Evolutionary conservation across 2,797 vertebrate species (phyloP).

Genomic region (Dallia pectoralis): DNA sequence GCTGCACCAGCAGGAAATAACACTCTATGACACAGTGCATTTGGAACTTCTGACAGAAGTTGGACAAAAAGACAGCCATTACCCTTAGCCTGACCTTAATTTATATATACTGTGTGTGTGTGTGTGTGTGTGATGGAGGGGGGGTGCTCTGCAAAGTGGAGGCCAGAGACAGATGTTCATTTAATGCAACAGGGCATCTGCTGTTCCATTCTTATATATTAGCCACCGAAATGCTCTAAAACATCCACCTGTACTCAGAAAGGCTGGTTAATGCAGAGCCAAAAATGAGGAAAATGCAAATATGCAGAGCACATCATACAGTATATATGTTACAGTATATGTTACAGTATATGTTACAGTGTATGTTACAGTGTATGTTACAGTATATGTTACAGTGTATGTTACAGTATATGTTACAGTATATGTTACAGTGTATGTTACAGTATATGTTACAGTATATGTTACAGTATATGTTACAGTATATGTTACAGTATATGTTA

Average conservation of each 20-base stretch:
- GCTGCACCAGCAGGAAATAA: slow-evolving; percentile 44
- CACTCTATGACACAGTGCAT: slow-evolving; percentile 45
- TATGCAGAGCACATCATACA: neutral
- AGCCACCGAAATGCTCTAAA: slow-evolving; percentile 29
- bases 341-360: no score
- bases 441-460: no score
- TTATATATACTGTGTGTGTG: slow-evolving; percentile 37
- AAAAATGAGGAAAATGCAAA: slow-evolving; percentile 6
- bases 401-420: no score
- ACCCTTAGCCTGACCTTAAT: slow-evolving; percentile 39
- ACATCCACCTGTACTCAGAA: slow-evolving; percentile 10
- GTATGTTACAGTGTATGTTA: no score
- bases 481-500: no score
- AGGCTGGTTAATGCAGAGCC: slow-evolving; percentile 17
- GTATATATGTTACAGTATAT: no score
- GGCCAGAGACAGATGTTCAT: slow-evolving; percentile 44
- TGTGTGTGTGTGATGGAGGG: slow-evolving; percentile 7
- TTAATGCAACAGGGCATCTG: slow-evolving; percentile 38
- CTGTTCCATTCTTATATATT: slow-evolving; percentile 5
- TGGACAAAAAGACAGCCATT: slow-evolving; percentile 30
- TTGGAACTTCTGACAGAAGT: slow-evolving; percentile 36
- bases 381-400: no score
- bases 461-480: no score
- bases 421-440: no score
- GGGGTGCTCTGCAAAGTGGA: slow-evolving; percentile 32